Evolutionary conservation across 2,888 invertebrate species (phyloP).

Genomic region (Cloeon dipterum): DNA sequence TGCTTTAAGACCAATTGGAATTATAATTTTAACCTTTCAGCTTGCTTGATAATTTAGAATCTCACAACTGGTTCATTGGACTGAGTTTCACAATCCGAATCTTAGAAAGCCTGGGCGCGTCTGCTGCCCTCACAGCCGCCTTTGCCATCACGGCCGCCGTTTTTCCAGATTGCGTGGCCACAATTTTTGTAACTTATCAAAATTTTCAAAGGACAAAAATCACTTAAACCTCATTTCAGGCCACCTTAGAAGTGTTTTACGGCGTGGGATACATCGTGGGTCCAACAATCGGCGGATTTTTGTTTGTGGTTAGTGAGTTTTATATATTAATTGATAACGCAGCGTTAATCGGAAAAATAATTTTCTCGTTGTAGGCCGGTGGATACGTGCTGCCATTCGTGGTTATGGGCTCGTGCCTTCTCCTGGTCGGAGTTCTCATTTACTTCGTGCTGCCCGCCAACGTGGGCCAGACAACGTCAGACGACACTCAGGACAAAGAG

Average conservation of each 20-base stretch:
- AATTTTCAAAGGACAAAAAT: neutral
- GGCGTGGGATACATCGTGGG: conserved; percentile 19
- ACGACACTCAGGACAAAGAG: neutral
- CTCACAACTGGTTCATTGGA: conserved; percentile 16
- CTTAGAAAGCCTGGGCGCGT: conserved; percentile 20
- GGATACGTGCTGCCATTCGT: conserved; percentile 24
- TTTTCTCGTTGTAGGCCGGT: conserved; percentile 13
- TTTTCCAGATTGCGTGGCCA: conserved; percentile 23
- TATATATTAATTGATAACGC: neutral
- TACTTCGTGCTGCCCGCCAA: conserved; percentile 14
- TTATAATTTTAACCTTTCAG: conserved; percentile 8
- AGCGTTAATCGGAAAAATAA: neutral
- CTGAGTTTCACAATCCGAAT: conserved; percentile 21
- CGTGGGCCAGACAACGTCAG: neutral
- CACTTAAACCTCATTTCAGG: conserved; percentile 9
- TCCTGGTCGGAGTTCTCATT: conserved; percentile 15
- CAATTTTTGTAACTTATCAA: conserved; percentile 21
- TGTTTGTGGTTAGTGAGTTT: conserved; percentile 13
- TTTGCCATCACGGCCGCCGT: conserved; percentile 23
- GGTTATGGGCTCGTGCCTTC: conserved; percentile 18
- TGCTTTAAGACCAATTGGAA: conserved; percentile 3
- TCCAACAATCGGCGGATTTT: conserved; percentile 16
- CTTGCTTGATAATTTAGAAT: conserved; percentile 13
- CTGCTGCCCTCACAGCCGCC: conserved; percentile 18
- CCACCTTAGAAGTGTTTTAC: conserved; percentile 18